These are phyloP conservation scores for Quadriops clusia DNA, from an alignment of 2,888 invertebrate genomes.

Conservation along the genomic window DNA sequence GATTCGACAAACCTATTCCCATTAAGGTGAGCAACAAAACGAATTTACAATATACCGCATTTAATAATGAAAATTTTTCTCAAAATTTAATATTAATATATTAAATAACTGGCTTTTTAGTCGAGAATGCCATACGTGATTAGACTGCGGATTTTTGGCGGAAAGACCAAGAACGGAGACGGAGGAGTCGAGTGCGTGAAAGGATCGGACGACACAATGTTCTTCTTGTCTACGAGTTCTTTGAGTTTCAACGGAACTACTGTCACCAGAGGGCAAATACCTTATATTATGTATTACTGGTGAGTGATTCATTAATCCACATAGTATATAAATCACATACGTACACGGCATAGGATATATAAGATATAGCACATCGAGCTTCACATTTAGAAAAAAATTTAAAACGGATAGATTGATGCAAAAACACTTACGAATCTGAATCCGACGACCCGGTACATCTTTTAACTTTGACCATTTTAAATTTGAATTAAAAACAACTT, in stretches of 20 bases:
- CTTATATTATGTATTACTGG: slow-evolving; percentile 83
- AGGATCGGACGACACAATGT: slow-evolving; percentile 85
- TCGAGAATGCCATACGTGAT: slow-evolving; percentile 83
- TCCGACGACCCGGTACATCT: too few relatives aligned
- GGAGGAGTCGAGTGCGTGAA: slow-evolving; percentile 78
- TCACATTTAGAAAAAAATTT: too few relatives aligned
- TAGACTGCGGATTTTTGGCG: slow-evolving; percentile 78
- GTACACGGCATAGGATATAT: too few relatives aligned
- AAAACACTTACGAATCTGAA: too few relatives aligned
- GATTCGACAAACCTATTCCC: slow-evolving; percentile 77
- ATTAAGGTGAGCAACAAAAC: slow-evolving; percentile 77
- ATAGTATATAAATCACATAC: too few relatives aligned
- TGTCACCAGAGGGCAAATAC: slow-evolving; percentile 87
- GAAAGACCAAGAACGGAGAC: slow-evolving; percentile 89
- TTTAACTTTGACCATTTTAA: too few relatives aligned
- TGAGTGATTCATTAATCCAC: too few relatives aligned
- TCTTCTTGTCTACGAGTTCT: slow-evolving; percentile 82
- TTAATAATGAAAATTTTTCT: slow-evolving; percentile 4
- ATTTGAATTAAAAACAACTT: too few relatives aligned
- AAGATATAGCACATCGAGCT: too few relatives aligned
- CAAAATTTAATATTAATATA: neutral
- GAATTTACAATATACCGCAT: slow-evolving; percentile 13
- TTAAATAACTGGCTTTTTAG: slow-evolving; percentile 3
- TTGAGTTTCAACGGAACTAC: slow-evolving; percentile 96
- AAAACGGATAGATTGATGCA: too few relatives aligned